These are phyloP conservation scores for Drosophila kurseongensis DNA, from an alignment of 1,140 invertebrate genomes.

Conservation along the genomic window DNA sequence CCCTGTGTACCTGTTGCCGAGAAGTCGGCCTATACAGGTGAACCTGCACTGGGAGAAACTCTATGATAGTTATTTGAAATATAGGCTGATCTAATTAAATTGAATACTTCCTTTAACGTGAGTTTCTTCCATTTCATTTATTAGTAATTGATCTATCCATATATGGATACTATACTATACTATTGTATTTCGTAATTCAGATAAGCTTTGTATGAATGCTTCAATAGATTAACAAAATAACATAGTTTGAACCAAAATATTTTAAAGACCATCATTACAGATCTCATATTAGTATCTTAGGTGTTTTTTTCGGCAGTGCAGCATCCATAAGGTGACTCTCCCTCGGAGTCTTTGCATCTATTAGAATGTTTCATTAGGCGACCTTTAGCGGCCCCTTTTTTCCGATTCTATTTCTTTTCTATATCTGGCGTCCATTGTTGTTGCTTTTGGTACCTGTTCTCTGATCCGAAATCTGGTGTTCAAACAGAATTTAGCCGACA, in stretches of 20 bases:
- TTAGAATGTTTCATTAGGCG: conserved; percentile 74
- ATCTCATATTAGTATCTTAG: too few species aligned
- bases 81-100: too few species aligned
- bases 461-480: conserved; percentile 61
- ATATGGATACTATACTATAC: too few species aligned
- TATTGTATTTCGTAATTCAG: too few species aligned
- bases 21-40: conserved; percentile 31
- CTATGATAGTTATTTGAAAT: too few species aligned
- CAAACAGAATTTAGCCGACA: conserved; percentile 79
- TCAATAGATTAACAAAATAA: too few species aligned
- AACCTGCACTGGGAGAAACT: conserved; percentile 2
- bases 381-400: conserved; percentile 58
- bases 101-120: too few species aligned
- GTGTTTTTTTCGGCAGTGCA: conserved; percentile 13
- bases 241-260: too few species aligned
- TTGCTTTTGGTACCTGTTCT: conserved; percentile 62
- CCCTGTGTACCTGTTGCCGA: conserved; percentile 42
- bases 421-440: conserved; percentile 34
- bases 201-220: too few species aligned
- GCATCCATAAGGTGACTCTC: conserved; percentile 24
- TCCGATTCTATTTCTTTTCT: conserved; percentile 34
- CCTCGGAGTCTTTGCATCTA: conserved; percentile 31
- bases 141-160: too few species aligned
- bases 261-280: too few species aligned
- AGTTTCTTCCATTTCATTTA: too few species aligned